A percentile compares a stretch with the other conserved stretches of the same genome.
Conservation (phyloP, 2,113 vertebrate genomes). For the Channa argus region DNA sequence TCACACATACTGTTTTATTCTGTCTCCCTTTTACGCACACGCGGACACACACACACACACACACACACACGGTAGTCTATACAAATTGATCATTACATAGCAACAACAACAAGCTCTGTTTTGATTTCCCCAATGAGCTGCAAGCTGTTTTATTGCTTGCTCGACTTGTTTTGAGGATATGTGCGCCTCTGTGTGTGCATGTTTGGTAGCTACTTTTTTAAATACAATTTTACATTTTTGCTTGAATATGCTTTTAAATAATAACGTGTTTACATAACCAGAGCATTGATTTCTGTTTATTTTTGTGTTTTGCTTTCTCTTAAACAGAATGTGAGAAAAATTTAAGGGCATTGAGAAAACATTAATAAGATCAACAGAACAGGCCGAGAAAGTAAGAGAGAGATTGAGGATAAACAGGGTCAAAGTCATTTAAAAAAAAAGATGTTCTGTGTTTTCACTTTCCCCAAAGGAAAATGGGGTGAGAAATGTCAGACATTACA, state of each 20-base stretch:
- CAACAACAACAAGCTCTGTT: constrained; percentile 52
- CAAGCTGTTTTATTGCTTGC: constrained; percentile 66
- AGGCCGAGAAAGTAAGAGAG: background rate
- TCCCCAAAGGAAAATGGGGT: constrained; percentile 26
- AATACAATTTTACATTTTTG: constrained; percentile 19
- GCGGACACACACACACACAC: constrained; percentile 6
- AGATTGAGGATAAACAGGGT: background rate
- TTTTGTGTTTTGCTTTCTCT: constrained; percentile 5
- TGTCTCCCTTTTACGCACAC: background rate
- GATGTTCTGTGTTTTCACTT: constrained; percentile 20
- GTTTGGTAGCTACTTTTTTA: background rate
- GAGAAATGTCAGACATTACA: constrained; percentile 22
- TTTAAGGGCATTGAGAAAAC: background rate
- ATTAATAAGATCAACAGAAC: background rate
- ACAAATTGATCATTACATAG: constrained; percentile 59
- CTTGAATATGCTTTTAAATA: constrained; percentile 17
- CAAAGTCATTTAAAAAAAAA: constrained; percentile 24
- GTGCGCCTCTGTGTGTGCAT: constrained; percentile 17
- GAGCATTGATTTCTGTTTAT: background rate
- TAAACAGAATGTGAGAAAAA: background rate
- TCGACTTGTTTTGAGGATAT: constrained; percentile 29
- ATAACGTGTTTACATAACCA: background rate
- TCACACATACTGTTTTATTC: constrained; percentile 32
- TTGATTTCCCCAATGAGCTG: constrained; percentile 73
- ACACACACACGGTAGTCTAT: constrained; percentile 28